phyloP scores from a whole-genome alignment of 2,113 vertebrate genomes.

The Carassius auratus region DNA sequence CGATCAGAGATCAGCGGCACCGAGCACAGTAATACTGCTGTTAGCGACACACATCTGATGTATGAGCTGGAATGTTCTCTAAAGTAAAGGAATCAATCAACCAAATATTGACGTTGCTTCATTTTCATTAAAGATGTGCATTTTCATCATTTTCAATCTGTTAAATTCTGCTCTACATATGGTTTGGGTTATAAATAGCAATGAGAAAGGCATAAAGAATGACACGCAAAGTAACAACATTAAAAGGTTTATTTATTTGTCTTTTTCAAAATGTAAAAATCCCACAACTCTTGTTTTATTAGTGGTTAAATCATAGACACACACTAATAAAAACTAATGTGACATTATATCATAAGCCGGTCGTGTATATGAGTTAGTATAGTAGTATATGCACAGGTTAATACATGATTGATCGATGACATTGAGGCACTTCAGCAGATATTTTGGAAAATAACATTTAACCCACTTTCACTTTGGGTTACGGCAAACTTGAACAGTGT shows the following conservation, averaged over 20 bases:
- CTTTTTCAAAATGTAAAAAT: constrained; percentile 21
- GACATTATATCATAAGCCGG: background rate
- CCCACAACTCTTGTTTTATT: constrained; percentile 7
- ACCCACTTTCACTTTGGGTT: background rate
- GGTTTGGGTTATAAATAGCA: background rate
- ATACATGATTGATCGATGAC: constrained; percentile 4
- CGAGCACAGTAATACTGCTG: constrained; percentile 19
- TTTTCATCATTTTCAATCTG: background rate
- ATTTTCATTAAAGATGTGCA: background rate
- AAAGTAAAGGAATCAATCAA: constrained; percentile 22
- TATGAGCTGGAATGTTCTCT: background rate
- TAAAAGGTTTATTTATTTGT: constrained; percentile 38
- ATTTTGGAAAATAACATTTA: background rate
- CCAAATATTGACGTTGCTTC: background rate
- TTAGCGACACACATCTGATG: background rate
- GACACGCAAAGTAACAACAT: background rate
- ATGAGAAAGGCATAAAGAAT: background rate
- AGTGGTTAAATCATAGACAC: constrained; percentile 4
- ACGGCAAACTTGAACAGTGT: constrained; percentile 7
- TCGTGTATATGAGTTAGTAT: background rate
- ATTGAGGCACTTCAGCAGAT: constrained; percentile 22
- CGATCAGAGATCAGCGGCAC: constrained; percentile 56
- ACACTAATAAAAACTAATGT: constrained; percentile 19
- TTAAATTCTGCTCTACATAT: background rate
- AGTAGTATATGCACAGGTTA: background rate